Percentiles rank a stretch among this genome's conserved stretches.
phyloP scores from a whole-genome alignment of 1,140 invertebrate genomes.

The Hycleus cichorii region DNA sequence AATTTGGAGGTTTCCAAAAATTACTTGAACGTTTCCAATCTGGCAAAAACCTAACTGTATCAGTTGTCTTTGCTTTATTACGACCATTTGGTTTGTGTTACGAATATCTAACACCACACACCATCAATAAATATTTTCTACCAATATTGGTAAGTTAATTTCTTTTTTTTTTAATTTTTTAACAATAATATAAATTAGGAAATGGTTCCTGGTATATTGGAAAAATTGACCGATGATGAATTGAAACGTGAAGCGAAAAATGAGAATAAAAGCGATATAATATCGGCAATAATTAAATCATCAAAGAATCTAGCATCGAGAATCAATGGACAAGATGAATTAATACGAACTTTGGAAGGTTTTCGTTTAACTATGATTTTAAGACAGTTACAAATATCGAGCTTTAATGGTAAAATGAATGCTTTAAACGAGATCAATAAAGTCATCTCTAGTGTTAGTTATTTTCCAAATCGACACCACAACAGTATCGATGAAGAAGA shows the following conservation, averaged over 20 bases:
- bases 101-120: constrained; percentile 83
- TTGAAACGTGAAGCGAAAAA: constrained; percentile 95
- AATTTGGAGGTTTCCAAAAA: constrained; percentile 80
- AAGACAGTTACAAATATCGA: constrained; percentile 89
- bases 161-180: constrained; percentile 20
- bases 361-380: constrained; percentile 96
- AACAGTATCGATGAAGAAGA: constrained; percentile 71
- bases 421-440: constrained; percentile 98
- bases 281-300: constrained; percentile 83
- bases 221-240: constrained; percentile 95
- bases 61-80: constrained; percentile 75
- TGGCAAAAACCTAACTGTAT: constrained; percentile 63
- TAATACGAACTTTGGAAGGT: constrained; percentile 84
- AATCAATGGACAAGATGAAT: constrained; percentile 72
- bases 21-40: constrained; percentile 79
- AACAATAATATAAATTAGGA: constrained; percentile 50
- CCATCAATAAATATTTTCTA: constrained; percentile 88
- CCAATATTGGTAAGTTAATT: constrained; percentile 73
- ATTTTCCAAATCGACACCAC: constrained; percentile 69
- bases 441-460: constrained; percentile 84
- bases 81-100: constrained; percentile 89
- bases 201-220: constrained; percentile 83
- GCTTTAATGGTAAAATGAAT: constrained; percentile 99
- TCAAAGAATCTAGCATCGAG: constrained; percentile 80
- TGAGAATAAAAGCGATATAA: constrained; percentile 88